Base-by-base conservation (phyloP, 2,797 vertebrate species). In the Phaenicophaeus curvirostris region DNA sequence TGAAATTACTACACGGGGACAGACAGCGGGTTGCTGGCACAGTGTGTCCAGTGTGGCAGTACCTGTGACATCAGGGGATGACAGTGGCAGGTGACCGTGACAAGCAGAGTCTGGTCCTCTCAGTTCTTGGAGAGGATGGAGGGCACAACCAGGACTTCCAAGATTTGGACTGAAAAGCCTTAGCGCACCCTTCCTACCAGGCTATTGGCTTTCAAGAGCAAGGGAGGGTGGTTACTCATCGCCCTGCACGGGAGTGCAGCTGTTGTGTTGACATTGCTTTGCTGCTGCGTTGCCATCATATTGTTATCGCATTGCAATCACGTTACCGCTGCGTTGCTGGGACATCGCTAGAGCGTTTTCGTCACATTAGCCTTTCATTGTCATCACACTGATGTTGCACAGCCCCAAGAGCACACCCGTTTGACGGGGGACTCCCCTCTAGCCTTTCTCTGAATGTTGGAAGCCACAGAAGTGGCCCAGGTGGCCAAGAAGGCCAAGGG, bases 301-400 rank as follows among this genome's bases (percentile, higher is more conserved):
- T 39, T 13, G 39, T 39, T 39, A 39, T 39, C 8, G 16, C 2
- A 3, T 44, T 35, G 15, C 31, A 14, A 1, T 9, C 27, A 10
- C 8, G 4, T 16, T 39, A 24, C 37, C 6, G 1, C 24, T 8
- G 7, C 0, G 4, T 28, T 54, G 16, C 71, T 18, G 7, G 15
- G 2, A 11, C 28, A 4, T 2, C 2, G 0, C 74, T 5, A 31
- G 15, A 62, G 28, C 8, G 5, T 30, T 51, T 15, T 6, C 69
- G 6, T 5, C 2, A 0, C 41, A 0, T 1, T 1, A 8, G n/a
- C 31, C 8, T 14, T 1, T 30, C 3, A 0, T 4, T 33, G 19
- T 54, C 79, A 14, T 1, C 55, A 23, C 2, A 0, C 1, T 7
- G 10, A 13, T 0, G 0, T 53, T 15, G 19, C 63, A 8, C 6